phyloP scores from a whole-genome alignment of 1,140 invertebrate species.

The Drosophila busckii region DNA sequence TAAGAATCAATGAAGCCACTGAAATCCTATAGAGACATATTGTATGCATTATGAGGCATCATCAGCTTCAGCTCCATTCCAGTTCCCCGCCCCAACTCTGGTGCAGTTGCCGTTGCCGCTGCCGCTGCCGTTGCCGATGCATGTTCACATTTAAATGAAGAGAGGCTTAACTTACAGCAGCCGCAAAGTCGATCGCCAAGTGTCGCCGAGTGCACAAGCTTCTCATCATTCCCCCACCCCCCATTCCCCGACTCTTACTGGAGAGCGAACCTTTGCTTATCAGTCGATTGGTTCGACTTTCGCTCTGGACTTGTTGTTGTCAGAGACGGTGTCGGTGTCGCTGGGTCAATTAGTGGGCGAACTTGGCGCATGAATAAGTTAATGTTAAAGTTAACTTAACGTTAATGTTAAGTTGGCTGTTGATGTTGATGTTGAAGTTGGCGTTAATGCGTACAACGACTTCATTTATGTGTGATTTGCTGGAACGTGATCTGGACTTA shows the following conservation, averaged over 20 bases:
- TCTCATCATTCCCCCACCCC: neutral
- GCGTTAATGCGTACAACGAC: slow-evolving; percentile 28
- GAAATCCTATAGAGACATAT: slow-evolving; percentile 79
- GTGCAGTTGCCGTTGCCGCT: too few species aligned
- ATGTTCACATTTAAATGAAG: slow-evolving; percentile 55
- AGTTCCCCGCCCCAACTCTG: neutral
- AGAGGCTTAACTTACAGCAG: slow-evolving; percentile 39
- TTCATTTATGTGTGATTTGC: slow-evolving; percentile 69
- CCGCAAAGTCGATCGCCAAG: slow-evolving; percentile 22
- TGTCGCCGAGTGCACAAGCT: slow-evolving; percentile 32
- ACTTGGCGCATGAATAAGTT: slow-evolving; percentile 73
- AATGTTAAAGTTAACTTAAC: slow-evolving; percentile 47
- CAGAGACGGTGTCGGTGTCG: slow-evolving; percentile 33
- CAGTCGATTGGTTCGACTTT: slow-evolving; percentile 18
- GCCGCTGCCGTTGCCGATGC: too few species aligned
- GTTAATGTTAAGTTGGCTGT: slow-evolving; percentile 46
- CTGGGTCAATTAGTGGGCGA: slow-evolving; percentile 73
- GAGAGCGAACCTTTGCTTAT: slow-evolving; percentile 23
- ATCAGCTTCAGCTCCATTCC: slow-evolving; percentile 11
- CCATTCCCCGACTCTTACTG: neutral
- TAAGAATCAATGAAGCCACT: slow-evolving; percentile 79
- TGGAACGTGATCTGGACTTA: slow-evolving; percentile 38
- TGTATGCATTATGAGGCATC: slow-evolving; percentile 76
- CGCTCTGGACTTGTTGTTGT: slow-evolving; percentile 1
- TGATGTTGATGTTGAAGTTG: slow-evolving; percentile 36